Conservation (phyloP, 2,888 invertebrate species). For the Seira ritae region DNA sequence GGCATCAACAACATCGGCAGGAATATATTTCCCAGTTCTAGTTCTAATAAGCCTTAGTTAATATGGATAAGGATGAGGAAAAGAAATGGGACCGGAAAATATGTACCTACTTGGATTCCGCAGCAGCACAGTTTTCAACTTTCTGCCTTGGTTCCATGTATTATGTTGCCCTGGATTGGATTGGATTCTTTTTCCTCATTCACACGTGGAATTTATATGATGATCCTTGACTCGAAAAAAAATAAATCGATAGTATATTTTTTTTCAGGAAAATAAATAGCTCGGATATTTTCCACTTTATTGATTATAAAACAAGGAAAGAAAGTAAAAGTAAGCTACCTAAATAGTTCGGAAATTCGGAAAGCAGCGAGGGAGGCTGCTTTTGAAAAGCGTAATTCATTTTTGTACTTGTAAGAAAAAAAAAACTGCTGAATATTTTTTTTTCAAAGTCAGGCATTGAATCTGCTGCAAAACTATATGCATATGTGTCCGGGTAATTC, state of each 20-base stretch:
- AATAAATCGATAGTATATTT: background rate
- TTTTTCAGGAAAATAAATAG: background rate
- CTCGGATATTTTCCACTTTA: background rate
- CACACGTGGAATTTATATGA: slow-evolving; percentile 14
- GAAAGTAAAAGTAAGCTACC: background rate
- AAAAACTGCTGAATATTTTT: background rate
- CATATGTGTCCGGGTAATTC: background rate
- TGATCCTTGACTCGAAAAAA: slow-evolving; percentile 16
- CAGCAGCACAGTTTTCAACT: background rate
- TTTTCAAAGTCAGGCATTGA: background rate
- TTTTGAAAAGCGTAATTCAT: background rate
- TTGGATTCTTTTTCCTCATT: background rate
- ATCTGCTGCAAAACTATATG: background rate
- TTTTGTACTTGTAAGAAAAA: background rate
- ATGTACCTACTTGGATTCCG: background rate
- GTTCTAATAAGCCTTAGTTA: background rate
- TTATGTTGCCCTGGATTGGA: background rate
- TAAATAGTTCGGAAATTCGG: background rate
- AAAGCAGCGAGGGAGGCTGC: too few species aligned
- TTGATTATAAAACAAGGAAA: background rate
- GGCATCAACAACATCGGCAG: background rate
- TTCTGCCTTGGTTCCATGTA: background rate
- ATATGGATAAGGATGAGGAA: background rate
- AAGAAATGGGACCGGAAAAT: background rate
- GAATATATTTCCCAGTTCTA: background rate